Evolutionary conservation across 2,797 vertebrate species (phyloP), one percentile per base, ranked within the genome.

Genomic region (Trichosurus vulpecula): DNA sequence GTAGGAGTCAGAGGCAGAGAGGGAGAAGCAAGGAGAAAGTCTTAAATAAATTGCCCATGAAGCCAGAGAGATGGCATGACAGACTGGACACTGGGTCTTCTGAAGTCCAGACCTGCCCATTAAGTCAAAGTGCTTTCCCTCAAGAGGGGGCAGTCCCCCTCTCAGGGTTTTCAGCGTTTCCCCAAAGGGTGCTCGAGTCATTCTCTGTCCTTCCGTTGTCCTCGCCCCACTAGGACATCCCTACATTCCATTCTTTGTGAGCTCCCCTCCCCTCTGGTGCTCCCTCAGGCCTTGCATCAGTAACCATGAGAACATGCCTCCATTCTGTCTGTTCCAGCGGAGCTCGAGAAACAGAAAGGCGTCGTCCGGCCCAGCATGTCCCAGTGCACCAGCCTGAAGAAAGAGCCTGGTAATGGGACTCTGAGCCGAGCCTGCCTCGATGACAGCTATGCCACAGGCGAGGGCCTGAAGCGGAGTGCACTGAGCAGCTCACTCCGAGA

Each of bases 281-380:
- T 14, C 54, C 19, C 22, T 4, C n/a, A 0, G 16, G 3, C 30
- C 31, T 27, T 87, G 25, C 74, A 25, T 41, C 56, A 10, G 19
- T 66, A 87, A 89, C 52, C 58, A n/a, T 56, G 52, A 87, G 95
- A 94, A 74, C 81, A n/a, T 92, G 89, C 51, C 31, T 6, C 9
- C 0, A 0, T 89, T 90, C 1, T 97, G 31, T 97, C 95, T 94
- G 16, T 96, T 98, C 25, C 99, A 99, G 99, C 99, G 57, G 99
- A 99, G 97, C 98, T 99, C 1, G 99, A 99, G 96, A 99, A 99
- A 93, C 99, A 99, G 99, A 99, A 99, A 97, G 99, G 99, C 0
- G 99, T 99, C 54, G 99, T 99, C 57, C 99, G 99, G 9, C 99
- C 99, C 93, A 99, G 99, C 98, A 99, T 99, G 98, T 99, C 99